Base-by-base conservation (phyloP, 2,113 vertebrate genomes). In the Saguinus midas region DNA sequence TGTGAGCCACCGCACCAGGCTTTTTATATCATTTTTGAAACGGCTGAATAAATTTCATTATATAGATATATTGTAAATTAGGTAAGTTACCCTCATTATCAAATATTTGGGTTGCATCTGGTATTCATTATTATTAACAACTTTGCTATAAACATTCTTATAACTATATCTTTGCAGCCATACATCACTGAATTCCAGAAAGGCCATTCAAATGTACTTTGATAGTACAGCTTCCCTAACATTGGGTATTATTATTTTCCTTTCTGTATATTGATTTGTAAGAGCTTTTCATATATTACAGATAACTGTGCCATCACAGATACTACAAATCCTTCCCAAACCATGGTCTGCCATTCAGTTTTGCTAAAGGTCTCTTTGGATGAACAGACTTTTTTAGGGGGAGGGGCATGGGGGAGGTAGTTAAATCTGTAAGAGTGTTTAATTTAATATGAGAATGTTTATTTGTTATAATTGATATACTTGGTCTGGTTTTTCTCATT, bases 101-200 rank as follows among this genome's bases (percentile, higher is more conserved):
- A 92, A 61, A 70, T 94, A 94, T 86, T 82, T n/a, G 55, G 64
- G 52, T 89, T 90, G 78, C 43, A 84, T 96, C 52, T 68, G 58
- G 80, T 66, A 88, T 64, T 83, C 32, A 61, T 87, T 87, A 80
- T 91, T 88, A 79, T 27, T 84, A 79, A 88, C 20, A 91, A 87
- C 27, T 72, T 52, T 89, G 79, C 84, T 61, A 85, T 66, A 64
- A 89, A 80, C 43, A 84, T 70, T 92, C 23, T 86, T 76, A 16
- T 40, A 97, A 78, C 35, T 64, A 0, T n/a, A 73, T 68, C 35
- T 85, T 92, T 75, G 16, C 20, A 94, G 85, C 94, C 37, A 87
- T 79, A 8, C 40, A 85, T 64, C 40, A 88, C 8, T 75, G 45
- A 89, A 84, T 50, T 88, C 78, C 55, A 97, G 82, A 87, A 78